Conservation (phyloP, 2,113 vertebrate genomes). For the Larimichthys polyactis region DNA sequence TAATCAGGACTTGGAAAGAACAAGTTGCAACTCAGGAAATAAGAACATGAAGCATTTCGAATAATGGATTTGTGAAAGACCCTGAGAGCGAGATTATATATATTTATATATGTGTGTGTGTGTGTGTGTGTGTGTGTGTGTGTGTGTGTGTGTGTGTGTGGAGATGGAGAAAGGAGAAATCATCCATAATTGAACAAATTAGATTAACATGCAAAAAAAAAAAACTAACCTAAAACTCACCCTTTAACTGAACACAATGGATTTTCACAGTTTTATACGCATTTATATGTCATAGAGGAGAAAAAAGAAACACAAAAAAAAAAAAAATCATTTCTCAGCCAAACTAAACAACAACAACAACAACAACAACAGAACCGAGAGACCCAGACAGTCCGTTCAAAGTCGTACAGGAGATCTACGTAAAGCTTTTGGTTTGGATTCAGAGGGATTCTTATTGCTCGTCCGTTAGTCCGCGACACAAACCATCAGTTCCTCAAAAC, state of each 20-base stretch:
- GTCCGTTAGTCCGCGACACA: slow-evolving; percentile 66
- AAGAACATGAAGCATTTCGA: slow-evolving; percentile 76
- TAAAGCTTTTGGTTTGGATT: slow-evolving; percentile 92
- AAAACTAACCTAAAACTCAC: slow-evolving; percentile 93
- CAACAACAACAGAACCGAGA: slow-evolving; percentile 84
- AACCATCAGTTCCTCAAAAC: slow-evolving; percentile 73
- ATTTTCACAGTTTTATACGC: slow-evolving; percentile 96
- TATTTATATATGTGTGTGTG: slow-evolving; percentile 63
- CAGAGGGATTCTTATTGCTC: slow-evolving; percentile 93
- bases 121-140: slow-evolving; percentile 47
- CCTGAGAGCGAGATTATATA: slow-evolving; percentile 92
- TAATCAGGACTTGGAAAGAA: slow-evolving; percentile 75
- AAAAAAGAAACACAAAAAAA: slow-evolving; percentile 56
- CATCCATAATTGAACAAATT: slow-evolving; percentile 86
- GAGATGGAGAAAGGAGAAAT: slow-evolving; percentile 72
- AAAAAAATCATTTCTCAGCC: slow-evolving; percentile 84
- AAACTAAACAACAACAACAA: slow-evolving; percentile 84
- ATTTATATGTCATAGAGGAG: slow-evolving; percentile 78
- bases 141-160: slow-evolving; percentile 67
- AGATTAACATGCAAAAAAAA: slow-evolving; percentile 93
- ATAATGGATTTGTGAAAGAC: slow-evolving; percentile 91
- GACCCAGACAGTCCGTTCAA: slow-evolving; percentile 79
- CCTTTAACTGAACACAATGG: slow-evolving; percentile 92
- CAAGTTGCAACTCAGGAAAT: slow-evolving; percentile 89
- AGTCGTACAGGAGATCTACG: slow-evolving; percentile 87